Percentiles rank a stretch among this genome's conserved stretches.
Evolutionary conservation across 2,113 vertebrate genomes (phyloP).

Genomic region (Lepus americanus): DNA sequence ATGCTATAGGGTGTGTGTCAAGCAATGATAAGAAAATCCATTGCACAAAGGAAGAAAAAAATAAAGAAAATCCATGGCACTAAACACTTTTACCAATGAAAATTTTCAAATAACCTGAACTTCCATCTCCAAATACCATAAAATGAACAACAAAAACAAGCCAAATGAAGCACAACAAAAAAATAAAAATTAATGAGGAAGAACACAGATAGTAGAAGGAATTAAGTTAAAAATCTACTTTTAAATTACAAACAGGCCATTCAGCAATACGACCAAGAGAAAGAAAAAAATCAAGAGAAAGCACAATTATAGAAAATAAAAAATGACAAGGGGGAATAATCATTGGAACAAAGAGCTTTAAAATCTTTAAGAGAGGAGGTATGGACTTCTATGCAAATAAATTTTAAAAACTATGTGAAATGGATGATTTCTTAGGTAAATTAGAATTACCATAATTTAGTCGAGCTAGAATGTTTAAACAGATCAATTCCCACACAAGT

Average conservation of each 20-base stretch:
- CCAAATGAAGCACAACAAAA: background rate
- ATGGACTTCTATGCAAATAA: background rate
- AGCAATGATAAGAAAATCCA: background rate
- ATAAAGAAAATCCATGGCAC: no score
- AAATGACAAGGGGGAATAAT: background rate
- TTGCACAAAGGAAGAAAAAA: no score
- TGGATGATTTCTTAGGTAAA: background rate
- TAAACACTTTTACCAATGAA: background rate
- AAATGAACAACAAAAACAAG: background rate
- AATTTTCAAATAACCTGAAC: background rate
- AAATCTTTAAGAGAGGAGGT: background rate
- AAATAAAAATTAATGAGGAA: background rate
- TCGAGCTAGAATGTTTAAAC: constrained; percentile 8
- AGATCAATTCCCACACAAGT: background rate
- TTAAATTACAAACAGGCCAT: background rate
- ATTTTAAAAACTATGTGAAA: background rate
- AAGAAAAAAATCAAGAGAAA: background rate
- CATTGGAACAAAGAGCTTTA: background rate
- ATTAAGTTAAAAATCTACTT: background rate
- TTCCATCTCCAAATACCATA: background rate
- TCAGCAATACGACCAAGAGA: background rate
- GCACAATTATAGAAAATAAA: background rate
- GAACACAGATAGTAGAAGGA: background rate
- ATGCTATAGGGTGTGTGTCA: background rate
- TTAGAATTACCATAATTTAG: background rate